These are phyloP conservation scores for Myotis daubentonii DNA, from an alignment of 2,797 vertebrate genomes.

Conservation along the genomic window DNA sequence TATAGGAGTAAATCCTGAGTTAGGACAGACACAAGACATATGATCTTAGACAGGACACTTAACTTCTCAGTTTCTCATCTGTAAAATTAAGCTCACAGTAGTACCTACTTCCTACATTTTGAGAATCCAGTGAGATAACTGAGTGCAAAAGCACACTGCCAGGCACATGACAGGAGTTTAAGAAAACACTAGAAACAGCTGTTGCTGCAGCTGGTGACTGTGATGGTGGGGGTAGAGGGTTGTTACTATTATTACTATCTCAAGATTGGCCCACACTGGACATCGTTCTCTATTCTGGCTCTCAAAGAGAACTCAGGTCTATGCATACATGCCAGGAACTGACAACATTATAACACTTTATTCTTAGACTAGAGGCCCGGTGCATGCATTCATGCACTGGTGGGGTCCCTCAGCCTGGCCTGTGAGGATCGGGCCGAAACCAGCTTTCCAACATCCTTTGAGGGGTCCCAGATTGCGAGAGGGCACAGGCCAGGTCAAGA, in stretches of 20 bases:
- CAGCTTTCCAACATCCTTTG: too few relatives aligned
- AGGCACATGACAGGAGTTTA: neutral
- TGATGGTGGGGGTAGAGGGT: neutral
- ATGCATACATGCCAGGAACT: neutral
- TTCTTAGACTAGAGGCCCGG: neutral
- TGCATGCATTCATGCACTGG: too few relatives aligned
- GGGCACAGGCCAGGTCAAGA: too few relatives aligned
- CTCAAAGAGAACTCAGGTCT: neutral
- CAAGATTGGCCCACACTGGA: neutral
- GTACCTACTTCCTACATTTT: neutral
- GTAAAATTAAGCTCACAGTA: neutral
- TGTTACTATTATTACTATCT: neutral
- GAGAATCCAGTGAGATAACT: neutral
- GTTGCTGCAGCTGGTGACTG: fast-evolving
- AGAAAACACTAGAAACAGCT: neutral
- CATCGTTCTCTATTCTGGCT: neutral
- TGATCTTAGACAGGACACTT: neutral
- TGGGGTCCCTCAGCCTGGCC: too few relatives aligned
- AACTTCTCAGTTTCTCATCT: neutral
- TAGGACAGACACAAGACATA: neutral
- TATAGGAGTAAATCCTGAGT: neutral
- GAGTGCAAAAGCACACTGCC: neutral
- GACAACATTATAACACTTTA: neutral
- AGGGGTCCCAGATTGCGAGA: too few relatives aligned
- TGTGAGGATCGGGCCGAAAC: too few relatives aligned